Conservation (phyloP, 2,797 vertebrate genomes). For the Vespertilio murinus region DNA sequence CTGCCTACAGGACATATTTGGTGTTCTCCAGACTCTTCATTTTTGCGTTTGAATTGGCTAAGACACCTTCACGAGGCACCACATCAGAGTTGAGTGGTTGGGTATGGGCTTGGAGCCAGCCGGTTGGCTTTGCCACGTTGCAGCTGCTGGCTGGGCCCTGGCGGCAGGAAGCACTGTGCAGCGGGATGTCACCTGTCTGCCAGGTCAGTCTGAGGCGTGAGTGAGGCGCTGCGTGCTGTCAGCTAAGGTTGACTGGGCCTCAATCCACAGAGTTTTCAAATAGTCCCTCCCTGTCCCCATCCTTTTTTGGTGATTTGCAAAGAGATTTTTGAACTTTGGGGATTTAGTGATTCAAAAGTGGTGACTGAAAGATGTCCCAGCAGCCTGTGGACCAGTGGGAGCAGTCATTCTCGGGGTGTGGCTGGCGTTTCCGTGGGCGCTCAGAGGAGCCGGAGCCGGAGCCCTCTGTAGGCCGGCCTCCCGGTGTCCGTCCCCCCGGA, state of each 20-base stretch:
- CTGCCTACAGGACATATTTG: not conserved
- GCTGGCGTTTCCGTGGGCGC: not conserved
- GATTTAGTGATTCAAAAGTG: not conserved
- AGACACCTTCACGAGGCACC: not conserved
- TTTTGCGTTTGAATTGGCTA: not conserved
- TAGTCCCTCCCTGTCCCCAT: not conserved
- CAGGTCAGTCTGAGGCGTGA: not conserved
- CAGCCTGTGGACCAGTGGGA: not conserved
- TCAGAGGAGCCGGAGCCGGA: not conserved
- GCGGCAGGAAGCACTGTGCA: not conserved
- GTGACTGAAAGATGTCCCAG: not conserved
- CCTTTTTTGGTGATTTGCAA: not conserved
- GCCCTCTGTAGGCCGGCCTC: not conserved
- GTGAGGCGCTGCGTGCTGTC: fast-evolving
- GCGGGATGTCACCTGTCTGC: no score
- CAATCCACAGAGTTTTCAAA: not conserved
- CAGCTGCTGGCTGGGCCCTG: not conserved
- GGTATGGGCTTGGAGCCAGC: not conserved
- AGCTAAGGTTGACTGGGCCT: not conserved
- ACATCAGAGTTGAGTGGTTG: not conserved
- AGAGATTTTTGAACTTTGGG: not conserved
- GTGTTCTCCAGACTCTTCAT: not conserved
- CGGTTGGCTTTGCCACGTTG: not conserved
- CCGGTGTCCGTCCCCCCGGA: not conserved
- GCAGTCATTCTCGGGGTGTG: not conserved